phyloP scores from a whole-genome alignment of 1,140 invertebrate species.

The Mizuhopecten yessoensis region DNA sequence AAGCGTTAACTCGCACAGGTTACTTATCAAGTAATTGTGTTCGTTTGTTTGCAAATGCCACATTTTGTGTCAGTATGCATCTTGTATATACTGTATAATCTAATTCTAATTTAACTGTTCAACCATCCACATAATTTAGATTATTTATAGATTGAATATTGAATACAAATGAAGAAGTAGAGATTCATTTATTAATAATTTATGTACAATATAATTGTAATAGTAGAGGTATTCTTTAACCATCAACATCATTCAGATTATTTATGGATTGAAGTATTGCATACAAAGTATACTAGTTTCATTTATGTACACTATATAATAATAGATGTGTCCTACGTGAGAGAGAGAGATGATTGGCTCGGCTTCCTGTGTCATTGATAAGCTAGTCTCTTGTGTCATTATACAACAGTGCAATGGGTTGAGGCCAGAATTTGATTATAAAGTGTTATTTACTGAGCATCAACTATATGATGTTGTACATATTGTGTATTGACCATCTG shows the following conservation, averaged over 20 bases:
- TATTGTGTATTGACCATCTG: not conserved
- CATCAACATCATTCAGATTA: not conserved
- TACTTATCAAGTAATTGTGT: not conserved
- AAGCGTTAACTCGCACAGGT: not conserved
- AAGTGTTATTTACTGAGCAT: not conserved
- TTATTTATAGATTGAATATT: too few relatives aligned
- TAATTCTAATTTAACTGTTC: not conserved
- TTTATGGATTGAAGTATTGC: not conserved
- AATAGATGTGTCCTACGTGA: too few relatives aligned
- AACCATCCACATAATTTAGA: not conserved
- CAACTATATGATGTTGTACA: too few relatives aligned
- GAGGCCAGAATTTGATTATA: not conserved
- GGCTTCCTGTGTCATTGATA: not conserved
- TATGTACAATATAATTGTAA: too few relatives aligned
- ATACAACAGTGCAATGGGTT: not conserved
- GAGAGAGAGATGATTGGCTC: not conserved
- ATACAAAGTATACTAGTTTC: not conserved
- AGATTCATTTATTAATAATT: too few relatives aligned
- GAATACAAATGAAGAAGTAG: too few relatives aligned
- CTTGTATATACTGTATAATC: slow-evolving; percentile 3
- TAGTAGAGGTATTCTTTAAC: too few relatives aligned
- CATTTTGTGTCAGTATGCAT: not conserved
- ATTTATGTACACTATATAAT: not conserved
- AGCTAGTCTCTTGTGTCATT: not conserved
- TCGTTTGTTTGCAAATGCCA: not conserved